phyloP scores from a whole-genome alignment of 2,797 vertebrate species.

The Caiman crocodilus region DNA sequence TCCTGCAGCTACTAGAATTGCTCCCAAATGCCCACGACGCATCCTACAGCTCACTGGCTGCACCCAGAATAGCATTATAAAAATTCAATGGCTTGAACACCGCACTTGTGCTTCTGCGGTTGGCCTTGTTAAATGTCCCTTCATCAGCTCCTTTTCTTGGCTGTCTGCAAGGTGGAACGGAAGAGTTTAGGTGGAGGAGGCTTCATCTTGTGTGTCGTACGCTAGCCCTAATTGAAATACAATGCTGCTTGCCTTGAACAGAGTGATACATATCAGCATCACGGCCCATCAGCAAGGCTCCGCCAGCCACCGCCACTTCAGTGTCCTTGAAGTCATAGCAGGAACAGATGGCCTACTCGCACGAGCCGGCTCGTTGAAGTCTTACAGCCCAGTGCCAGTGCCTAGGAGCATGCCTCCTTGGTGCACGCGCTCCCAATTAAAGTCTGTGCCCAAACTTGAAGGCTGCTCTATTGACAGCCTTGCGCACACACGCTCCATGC shows the following conservation, averaged over 20 bases:
- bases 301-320: background rate
- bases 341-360: background rate
- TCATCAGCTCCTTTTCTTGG: background rate
- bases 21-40: background rate
- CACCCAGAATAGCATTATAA: background rate
- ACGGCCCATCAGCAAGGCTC: background rate
- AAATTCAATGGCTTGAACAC: background rate
- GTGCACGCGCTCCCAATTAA: background rate
- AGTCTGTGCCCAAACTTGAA: background rate
- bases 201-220: slow-evolving; percentile 14
- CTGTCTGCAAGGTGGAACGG: background rate
- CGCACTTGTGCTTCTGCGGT: background rate
- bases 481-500: accelerated
- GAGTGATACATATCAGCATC: background rate
- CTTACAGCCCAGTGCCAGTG: background rate
- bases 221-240: background rate
- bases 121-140: background rate
- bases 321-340: background rate
- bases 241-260: background rate
- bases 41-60: background rate
- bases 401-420: background rate
- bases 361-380: background rate
- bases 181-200: slow-evolving; percentile 15
- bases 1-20: slow-evolving; percentile 3
- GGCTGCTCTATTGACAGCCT: background rate